phyloP scores from a whole-genome alignment of 2,888 invertebrate genomes.

The Pterobdella sp. region DNA sequence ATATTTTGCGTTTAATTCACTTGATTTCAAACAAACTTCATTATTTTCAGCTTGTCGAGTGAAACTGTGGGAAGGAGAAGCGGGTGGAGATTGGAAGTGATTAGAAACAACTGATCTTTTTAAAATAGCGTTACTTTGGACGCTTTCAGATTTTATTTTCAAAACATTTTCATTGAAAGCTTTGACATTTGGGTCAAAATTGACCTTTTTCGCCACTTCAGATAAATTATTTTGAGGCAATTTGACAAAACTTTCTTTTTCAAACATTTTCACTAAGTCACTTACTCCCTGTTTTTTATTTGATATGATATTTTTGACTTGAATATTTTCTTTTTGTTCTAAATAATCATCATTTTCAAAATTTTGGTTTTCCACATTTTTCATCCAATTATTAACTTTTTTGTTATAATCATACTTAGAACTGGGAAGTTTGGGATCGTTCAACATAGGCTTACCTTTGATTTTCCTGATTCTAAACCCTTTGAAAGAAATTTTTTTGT shows the following conservation, averaged over 20 bases:
- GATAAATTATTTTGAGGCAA: not conserved
- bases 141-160: not conserved
- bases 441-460: not conserved
- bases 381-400: not conserved
- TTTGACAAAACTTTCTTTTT: not conserved
- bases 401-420: not conserved
- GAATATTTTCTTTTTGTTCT: not conserved
- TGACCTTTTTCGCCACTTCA: not conserved
- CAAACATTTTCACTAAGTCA: constrained; percentile 3
- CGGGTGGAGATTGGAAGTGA: not conserved
- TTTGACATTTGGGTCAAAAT: not conserved
- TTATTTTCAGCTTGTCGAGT: not conserved
- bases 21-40: not conserved
- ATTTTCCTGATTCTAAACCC: not conserved
- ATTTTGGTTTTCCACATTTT: not conserved
- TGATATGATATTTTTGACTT: too few relatives aligned
- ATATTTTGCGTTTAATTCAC: too few relatives aligned
- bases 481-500: not conserved
- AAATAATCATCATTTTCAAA: not conserved
- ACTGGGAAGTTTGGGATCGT: not conserved
- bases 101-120: too few relatives aligned
- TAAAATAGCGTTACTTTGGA: not conserved
- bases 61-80: not conserved
- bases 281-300: too few relatives aligned
- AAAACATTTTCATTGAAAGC: not conserved